Evolutionary conservation across 1,140 invertebrate species (phyloP).

Genomic region (Asbolus verrucosus): DNA sequence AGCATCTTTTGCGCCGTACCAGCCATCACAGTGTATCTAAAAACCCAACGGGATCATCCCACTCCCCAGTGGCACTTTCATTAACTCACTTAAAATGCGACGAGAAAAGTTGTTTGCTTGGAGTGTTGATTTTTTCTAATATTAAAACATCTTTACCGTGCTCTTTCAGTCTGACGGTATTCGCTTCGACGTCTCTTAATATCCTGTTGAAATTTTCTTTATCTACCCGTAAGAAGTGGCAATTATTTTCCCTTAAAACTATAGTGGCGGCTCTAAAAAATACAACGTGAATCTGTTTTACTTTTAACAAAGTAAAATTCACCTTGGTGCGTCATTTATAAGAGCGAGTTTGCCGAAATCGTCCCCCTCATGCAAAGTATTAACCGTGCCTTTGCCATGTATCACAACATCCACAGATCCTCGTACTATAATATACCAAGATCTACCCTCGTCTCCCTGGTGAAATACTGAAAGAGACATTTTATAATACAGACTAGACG

Average conservation of each 20-base stretch:
- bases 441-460: constrained; percentile 90
- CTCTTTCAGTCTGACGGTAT: constrained; percentile 88
- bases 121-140: constrained; percentile 78
- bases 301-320: constrained; percentile 47
- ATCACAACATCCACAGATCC: constrained; percentile 90
- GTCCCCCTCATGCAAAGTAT: constrained; percentile 86
- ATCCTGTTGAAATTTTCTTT: constrained; percentile 92
- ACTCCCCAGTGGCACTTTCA: background rate
- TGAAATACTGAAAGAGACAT: constrained; percentile 79
- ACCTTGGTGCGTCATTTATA: constrained; percentile 89
- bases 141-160: constrained; percentile 89
- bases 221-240: constrained; percentile 87
- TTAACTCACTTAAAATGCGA: constrained; percentile 76
- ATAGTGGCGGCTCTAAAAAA: constrained; percentile 84
- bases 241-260: constrained; percentile 84
- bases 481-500: constrained; percentile 5
- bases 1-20: constrained; percentile 90
- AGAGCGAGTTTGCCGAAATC: constrained; percentile 91
- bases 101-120: constrained; percentile 65
- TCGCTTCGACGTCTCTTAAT: constrained; percentile 87
- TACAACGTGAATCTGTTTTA: constrained; percentile 16
- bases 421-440: constrained; percentile 89
- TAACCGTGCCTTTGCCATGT: constrained; percentile 87
- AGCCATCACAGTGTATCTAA: constrained; percentile 89
- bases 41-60: constrained; percentile 20